phyloP scores from a whole-genome alignment of 2,797 vertebrate genomes.

The Poecilia gillii region DNA sequence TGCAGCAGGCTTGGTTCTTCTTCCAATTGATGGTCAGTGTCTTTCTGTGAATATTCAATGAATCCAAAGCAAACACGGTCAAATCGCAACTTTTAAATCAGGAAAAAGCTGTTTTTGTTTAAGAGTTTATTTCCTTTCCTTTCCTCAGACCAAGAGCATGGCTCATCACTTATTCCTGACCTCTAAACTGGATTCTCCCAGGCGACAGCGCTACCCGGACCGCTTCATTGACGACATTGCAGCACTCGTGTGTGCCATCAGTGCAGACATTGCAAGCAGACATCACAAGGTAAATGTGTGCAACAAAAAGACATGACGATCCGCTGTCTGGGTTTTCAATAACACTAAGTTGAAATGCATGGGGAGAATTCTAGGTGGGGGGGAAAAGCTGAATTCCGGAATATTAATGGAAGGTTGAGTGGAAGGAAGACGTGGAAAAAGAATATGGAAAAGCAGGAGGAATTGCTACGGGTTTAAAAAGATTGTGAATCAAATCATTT shows the following conservation, averaged over 20 bases:
- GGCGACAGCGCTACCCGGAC: constrained; percentile 89
- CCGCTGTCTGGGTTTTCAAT: not conserved
- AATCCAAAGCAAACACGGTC: not conserved
- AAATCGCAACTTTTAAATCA: not conserved
- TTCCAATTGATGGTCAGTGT: constrained; percentile 90
- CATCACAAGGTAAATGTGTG: constrained; percentile 85
- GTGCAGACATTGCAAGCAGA: constrained; percentile 85
- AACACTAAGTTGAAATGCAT: not conserved
- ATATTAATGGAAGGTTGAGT: too few relatives aligned
- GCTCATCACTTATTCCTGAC: constrained; percentile 87
- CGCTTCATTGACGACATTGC: constrained; percentile 91
- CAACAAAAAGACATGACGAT: not conserved
- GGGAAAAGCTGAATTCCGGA: too few relatives aligned
- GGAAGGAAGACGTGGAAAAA: too few relatives aligned
- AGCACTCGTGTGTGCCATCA: constrained; percentile 87
- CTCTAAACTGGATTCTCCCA: constrained; percentile 81
- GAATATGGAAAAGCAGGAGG: not conserved
- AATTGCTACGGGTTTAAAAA: not conserved
- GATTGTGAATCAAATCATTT: not conserved
- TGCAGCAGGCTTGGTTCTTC: constrained; percentile 95
- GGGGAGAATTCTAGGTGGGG: too few relatives aligned
- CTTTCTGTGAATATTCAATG: not conserved
- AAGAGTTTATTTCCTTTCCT: not conserved
- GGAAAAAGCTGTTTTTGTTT: not conserved
- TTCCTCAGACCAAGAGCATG: constrained; percentile 89